Conservation (phyloP, 2,113 vertebrate genomes). For the Haliaeetus leucogaster region DNA sequence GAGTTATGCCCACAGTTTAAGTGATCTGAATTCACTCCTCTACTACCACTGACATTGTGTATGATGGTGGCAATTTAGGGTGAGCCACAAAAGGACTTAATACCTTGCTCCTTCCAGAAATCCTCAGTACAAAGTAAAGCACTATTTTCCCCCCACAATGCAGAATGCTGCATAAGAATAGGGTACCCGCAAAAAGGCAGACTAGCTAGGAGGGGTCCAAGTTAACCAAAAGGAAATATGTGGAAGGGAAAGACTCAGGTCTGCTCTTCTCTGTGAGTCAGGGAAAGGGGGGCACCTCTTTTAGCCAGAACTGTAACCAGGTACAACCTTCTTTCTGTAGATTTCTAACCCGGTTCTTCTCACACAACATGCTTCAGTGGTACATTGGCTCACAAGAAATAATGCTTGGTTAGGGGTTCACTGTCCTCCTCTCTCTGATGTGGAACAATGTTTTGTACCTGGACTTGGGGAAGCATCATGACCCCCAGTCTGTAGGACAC, state of each 20-base stretch:
- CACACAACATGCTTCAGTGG: rapidly evolving
- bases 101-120: neutral
- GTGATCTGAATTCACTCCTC: neutral
- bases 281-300: neutral
- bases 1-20: neutral
- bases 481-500: neutral
- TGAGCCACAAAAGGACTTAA: neutral
- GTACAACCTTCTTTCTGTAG: neutral
- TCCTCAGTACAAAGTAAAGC: neutral
- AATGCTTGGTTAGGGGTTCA: neutral
- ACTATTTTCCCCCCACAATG: neutral
- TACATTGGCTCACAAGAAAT: neutral
- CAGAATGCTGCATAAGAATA: neutral
- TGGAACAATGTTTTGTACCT: neutral
- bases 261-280: neutral
- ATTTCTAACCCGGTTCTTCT: neutral
- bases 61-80: neutral
- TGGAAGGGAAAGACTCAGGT: neutral
- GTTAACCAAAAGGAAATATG: neutral
- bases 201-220: neutral
- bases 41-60: neutral
- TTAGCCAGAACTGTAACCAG: neutral
- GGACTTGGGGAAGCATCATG: neutral
- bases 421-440: neutral
- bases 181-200: neutral